These are phyloP conservation scores for Drosophila prostipennis DNA, from an alignment of 2,888 invertebrate genomes.

Conservation along the genomic window DNA sequence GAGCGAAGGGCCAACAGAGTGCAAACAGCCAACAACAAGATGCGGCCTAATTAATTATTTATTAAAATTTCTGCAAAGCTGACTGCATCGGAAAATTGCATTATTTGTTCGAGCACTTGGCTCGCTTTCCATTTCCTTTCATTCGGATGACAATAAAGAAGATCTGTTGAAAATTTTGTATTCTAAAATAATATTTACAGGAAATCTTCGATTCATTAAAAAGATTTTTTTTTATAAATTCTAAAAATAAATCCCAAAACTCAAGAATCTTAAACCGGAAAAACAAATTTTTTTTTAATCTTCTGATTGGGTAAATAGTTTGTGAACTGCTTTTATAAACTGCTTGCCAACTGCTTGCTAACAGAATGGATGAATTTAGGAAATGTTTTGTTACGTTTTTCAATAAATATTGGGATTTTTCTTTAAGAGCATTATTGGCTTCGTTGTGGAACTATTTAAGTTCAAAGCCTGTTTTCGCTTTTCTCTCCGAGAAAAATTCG, in stretches of 20 bases:
- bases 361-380: no score
- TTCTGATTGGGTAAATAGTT: no score
- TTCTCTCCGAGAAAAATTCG: constrained; percentile 56
- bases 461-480: constrained; percentile 3
- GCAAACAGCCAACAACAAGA: constrained; percentile 8
- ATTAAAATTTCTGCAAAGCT: constrained; percentile 23
- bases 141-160: background rate
- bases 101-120: constrained; percentile 25
- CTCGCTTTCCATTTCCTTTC: background rate
- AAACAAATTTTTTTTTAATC: no score
- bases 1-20: background rate
- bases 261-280: no score
- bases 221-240: no score
- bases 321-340: no score
- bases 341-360: no score
- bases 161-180: background rate
- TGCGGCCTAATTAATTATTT: constrained; percentile 37
- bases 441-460: constrained; percentile 1
- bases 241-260: no score
- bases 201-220: no score
- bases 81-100: constrained; percentile 19
- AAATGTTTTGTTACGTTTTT: no score
- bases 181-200: no score
- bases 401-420: background rate
- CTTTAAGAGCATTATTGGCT: constrained; percentile 9